Percentiles rank a stretch among this genome's conserved stretches.
Conservation (phyloP, 2,888 invertebrate species). For the Agrenia bidenticulata region DNA sequence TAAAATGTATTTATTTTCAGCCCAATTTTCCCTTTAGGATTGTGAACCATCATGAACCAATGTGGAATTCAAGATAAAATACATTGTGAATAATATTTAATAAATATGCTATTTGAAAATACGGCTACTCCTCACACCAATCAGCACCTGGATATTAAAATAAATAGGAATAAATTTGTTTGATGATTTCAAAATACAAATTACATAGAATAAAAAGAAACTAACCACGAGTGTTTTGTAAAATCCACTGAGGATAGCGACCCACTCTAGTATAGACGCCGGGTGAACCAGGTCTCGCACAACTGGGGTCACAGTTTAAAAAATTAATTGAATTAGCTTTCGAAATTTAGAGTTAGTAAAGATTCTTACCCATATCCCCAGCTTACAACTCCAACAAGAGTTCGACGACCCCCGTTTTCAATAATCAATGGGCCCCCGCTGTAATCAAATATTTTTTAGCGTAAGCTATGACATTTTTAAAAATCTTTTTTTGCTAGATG, state of each 20-base stretch:
- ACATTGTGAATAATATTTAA: background rate
- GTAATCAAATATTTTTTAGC: too few relatives aligned
- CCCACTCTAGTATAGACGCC: slow-evolving; percentile 42
- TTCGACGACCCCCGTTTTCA: slow-evolving; percentile 47
- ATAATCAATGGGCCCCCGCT: slow-evolving; percentile 46
- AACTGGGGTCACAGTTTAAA: slow-evolving; percentile 16
- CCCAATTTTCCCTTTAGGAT: too few relatives aligned
- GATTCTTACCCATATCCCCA: slow-evolving; percentile 20
- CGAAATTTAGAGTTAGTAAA: too few relatives aligned
- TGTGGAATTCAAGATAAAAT: too few relatives aligned
- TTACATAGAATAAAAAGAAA: background rate
- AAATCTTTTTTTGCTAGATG: too few relatives aligned
- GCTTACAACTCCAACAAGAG: slow-evolving; percentile 44
- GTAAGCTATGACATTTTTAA: too few relatives aligned
- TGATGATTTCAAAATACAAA: background rate
- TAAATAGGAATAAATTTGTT: background rate
- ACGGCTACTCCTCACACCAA: slow-evolving; percentile 24
- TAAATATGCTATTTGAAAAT: slow-evolving; percentile 16
- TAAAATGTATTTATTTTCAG: too few relatives aligned
- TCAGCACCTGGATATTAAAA: slow-evolving; percentile 27
- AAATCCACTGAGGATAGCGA: slow-evolving; percentile 47
- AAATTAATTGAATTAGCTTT: slow-evolving; percentile 1
- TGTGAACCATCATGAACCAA: too few relatives aligned
- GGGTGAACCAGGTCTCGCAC: slow-evolving; percentile 37
- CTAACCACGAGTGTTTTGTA: slow-evolving; percentile 41